phyloP scores from a whole-genome alignment of 2,797 vertebrate species.

The Melanogrammus aeglefinus region DNA sequence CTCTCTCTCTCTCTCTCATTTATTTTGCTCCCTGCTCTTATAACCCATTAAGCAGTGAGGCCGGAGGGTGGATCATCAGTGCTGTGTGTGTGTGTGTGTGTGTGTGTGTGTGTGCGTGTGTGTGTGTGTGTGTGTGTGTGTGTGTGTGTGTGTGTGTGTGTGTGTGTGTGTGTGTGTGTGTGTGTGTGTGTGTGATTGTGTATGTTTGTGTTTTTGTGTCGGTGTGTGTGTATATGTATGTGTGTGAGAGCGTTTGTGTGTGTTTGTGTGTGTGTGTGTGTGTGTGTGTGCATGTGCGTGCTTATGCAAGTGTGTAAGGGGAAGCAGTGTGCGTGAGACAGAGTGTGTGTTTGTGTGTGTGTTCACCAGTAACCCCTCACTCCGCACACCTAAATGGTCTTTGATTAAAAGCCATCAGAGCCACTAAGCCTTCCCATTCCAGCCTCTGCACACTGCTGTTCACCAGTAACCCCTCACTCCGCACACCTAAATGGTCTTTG shows the following conservation, averaged over 20 bases:
- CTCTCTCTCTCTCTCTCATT: background rate
- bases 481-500: slow-evolving; percentile 57
- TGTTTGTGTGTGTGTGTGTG: too few species aligned
- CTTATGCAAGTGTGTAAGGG: slow-evolving; percentile 12
- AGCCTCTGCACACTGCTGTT: too few species aligned
- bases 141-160: too few species aligned
- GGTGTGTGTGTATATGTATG: background rate
- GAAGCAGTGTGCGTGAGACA: background rate
- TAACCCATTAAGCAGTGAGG: slow-evolving; percentile 70
- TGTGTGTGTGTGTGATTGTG: too few species aligned
- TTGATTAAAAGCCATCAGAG: too few species aligned
- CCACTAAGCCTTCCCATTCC: too few species aligned
- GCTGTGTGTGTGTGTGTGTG: slow-evolving; percentile 23
- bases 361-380: too few species aligned
- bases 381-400: too few species aligned
- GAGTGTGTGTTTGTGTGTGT: slow-evolving; percentile 27
- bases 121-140: too few species aligned
- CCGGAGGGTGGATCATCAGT: slow-evolving; percentile 53
- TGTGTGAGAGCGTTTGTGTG: background rate
- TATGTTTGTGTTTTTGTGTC: background rate
- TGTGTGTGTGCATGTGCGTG: background rate
- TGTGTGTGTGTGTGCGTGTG: too few species aligned
- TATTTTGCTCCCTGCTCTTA: slow-evolving; percentile 33
- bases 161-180: too few species aligned
- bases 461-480: slow-evolving; percentile 28